Base-by-base conservation (phyloP, 1,140 invertebrate species). In the Goniozus legneri region DNA sequence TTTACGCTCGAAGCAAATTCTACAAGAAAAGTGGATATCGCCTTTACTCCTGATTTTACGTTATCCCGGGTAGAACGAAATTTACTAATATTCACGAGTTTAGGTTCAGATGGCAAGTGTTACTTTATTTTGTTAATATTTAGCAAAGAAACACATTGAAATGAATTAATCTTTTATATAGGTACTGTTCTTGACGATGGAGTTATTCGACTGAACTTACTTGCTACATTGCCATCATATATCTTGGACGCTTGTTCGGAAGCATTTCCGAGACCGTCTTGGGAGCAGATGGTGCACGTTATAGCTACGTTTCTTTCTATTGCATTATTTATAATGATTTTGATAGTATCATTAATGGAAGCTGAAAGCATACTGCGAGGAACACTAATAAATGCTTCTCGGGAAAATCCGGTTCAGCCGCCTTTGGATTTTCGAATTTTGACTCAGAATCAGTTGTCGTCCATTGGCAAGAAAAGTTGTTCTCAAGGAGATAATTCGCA, bases 11-110 rank as follows among this genome's bases (percentile, higher is more conserved):
- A 76, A 43, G 89, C 93, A 12, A 95, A 96, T 72, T 82, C 81
- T 8, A 88, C 86, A n/a, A 82, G 81, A 56, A 88, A 87, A 66
- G 84, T 98, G 20, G 91, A 96, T 61, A 89, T 97, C 55, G 87
- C 89, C 43, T 97, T 95, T 70, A 91, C 90, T 1, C 88, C 95
- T 6, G 95, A 98, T 77, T 96, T 95, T 65, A 93, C 94, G 3
- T 77, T 95, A 46, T 84, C 90, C 0, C 81, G 85, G 46, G 82
- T 94, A 18, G 79, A 86, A 48, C 80, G 90, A 12, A 71, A 79
- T 31, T 77, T 84, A 20, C 72, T 76, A 52, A 77, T 82, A 51
- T 72, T 77, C 3, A 86, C 82, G 20, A 85, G 82, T 61, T 65
- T 85, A 6, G 65, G 67, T 8, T 52, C 54, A 7, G 53, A 62